These are phyloP conservation scores for Scaptomyza pallida DNA, from an alignment of 1,140 invertebrate genomes.

Conservation along the genomic window DNA sequence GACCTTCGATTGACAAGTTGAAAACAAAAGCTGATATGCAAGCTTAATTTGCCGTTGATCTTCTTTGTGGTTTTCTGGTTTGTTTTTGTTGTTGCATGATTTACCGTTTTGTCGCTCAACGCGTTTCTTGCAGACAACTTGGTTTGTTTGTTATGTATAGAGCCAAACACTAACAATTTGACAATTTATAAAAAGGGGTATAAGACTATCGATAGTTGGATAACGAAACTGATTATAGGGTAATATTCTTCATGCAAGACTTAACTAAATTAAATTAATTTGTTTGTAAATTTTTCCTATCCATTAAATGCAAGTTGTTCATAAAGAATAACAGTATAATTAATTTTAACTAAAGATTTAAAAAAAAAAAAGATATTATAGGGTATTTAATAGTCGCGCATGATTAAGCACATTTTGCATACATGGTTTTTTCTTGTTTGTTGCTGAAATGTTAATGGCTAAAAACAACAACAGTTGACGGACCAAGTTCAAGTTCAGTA, in stretches of 20 bases:
- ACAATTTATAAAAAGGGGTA: too few relatives aligned
- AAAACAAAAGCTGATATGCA: slow-evolving; percentile 20
- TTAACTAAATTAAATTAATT: too few relatives aligned
- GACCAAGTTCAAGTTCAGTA: slow-evolving; percentile 48
- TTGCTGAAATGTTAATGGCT: slow-evolving; percentile 9
- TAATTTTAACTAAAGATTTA: too few relatives aligned
- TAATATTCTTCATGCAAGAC: too few relatives aligned
- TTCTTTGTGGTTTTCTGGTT: slow-evolving; percentile 6
- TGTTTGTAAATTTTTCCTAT: too few relatives aligned
- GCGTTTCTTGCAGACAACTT: background rate
- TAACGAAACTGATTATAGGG: too few relatives aligned
- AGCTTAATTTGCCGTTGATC: slow-evolving; percentile 17
- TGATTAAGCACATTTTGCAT: background rate
- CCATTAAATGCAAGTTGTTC: too few relatives aligned
- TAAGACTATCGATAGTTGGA: too few relatives aligned
- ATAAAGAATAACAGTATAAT: too few relatives aligned
- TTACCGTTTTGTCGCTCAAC: slow-evolving; percentile 28
- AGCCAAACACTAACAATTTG: too few relatives aligned
- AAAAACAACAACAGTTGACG: slow-evolving; percentile 19
- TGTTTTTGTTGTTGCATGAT: slow-evolving; percentile 31
- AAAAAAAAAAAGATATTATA: too few relatives aligned
- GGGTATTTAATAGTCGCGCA: background rate
- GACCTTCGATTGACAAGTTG: slow-evolving; percentile 34
- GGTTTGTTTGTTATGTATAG: background rate
- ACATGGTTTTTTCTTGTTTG: background rate